phyloP scores from a whole-genome alignment of 1,140 invertebrate species.

The Diuraphis noxia region DNA sequence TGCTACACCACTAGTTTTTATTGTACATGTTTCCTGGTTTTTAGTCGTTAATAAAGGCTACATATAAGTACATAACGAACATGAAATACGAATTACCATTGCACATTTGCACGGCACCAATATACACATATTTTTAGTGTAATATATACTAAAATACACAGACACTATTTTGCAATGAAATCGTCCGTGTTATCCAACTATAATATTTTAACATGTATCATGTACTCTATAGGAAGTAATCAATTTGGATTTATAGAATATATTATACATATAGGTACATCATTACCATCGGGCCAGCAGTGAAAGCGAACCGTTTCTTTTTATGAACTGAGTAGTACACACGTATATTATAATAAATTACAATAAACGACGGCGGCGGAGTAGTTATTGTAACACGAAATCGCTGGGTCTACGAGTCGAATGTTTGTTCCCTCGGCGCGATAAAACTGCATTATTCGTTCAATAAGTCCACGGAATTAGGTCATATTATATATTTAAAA shows the following conservation, averaged over 20 bases:
- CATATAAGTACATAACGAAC: background rate
- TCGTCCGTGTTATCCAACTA: background rate
- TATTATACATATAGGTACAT: background rate
- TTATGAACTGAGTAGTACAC: background rate
- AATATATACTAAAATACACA: background rate
- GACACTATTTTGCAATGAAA: background rate
- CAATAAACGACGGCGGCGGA: background rate
- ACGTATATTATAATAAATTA: slow-evolving; percentile 11
- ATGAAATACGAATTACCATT: background rate
- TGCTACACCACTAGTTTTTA: too few species aligned
- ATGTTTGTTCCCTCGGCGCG: background rate
- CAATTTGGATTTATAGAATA: background rate
- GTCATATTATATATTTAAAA: background rate
- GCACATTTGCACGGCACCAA: background rate
- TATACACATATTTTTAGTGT: background rate
- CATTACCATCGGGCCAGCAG: background rate
- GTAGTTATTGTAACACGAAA: background rate
- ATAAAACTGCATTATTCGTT: slow-evolving; percentile 3
- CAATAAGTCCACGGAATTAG: background rate
- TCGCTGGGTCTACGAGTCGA: background rate
- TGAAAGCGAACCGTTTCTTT: background rate
- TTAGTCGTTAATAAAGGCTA: background rate
- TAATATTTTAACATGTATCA: background rate
- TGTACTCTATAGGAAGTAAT: background rate
- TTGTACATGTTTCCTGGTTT: too few species aligned